Evolutionary conservation across 2,113 vertebrate species (phyloP), one percentile per base, ranked within the genome.

Genomic region (Numida meleagris): DNA sequence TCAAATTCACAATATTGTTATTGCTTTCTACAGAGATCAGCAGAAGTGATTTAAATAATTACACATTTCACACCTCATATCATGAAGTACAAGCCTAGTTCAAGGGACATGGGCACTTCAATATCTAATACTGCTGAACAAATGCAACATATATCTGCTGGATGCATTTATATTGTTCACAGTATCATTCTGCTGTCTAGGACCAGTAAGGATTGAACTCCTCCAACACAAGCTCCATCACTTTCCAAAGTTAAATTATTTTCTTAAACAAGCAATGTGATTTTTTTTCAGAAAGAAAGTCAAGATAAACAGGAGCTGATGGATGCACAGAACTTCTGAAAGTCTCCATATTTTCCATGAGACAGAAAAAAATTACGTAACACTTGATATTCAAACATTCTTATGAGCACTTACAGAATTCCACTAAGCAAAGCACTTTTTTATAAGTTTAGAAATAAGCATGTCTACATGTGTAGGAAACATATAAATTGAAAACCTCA

Each of bases 71-170:
- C 18, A 50, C 6, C 25, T 31, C 34, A 36, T 16, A 15, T 62
- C 31, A 78, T 25, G 10, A 55, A 80, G 42, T 10, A 38, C 9
- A 62, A 70, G 42, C 15, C 31, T 70, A 7, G 8, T 66, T 87
- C 61, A 71, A 78, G 38, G 19, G 10, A 71, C 38, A 33, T 0
- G 0, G 29, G 21, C 45, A 78, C n/a, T 42, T 42, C 66, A 24
- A 14, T 40, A 58, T 3, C 73, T 33, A 12, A 55, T 38, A 34
- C 24, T 42, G 34, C 31, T 62, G 10, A 83, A 46, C 21, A 59
- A 38, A 77, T 42, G 38, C 31, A 88, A 59, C 13, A 8, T 40
- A 7, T 5, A 50, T 33, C 21, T 75, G 17, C 43, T 55, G n/a
- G 12, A 55, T 48, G 21, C 18, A 45, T 8, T 16, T 6, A 43